phyloP scores from a whole-genome alignment of 2,113 vertebrate genomes.

The Trinectes maculatus region DNA sequence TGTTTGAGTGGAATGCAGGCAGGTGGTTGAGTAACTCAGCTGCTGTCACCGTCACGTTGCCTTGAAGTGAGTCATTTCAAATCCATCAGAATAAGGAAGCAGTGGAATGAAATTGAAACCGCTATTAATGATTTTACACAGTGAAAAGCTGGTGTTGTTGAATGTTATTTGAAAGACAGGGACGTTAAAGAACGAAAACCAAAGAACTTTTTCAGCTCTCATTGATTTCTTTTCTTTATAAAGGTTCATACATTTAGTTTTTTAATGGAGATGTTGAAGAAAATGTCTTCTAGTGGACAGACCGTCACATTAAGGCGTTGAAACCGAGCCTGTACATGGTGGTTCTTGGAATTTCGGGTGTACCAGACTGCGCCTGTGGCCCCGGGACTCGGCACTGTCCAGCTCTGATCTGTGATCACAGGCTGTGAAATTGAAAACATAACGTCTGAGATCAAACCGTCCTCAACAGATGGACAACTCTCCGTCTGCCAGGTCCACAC shows the following conservation, averaged over 20 bases:
- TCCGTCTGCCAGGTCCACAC: slow-evolving; percentile 1
- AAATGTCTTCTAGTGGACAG: too few species aligned
- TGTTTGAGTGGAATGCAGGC: slow-evolving; percentile 58
- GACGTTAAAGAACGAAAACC: too few species aligned
- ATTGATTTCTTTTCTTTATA: too few species aligned
- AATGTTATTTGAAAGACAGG: too few species aligned
- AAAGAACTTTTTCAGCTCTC: too few species aligned
- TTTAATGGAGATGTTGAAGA: too few species aligned
- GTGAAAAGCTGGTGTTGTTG: too few species aligned
- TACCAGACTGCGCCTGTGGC: background rate
- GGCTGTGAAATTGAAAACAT: slow-evolving; percentile 31
- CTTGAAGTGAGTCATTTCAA: background rate
- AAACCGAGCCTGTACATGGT: too few species aligned
- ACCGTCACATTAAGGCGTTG: too few species aligned
- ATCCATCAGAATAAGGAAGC: background rate
- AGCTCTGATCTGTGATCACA: slow-evolving; percentile 22
- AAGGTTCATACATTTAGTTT: too few species aligned
- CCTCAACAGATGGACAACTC: slow-evolving; percentile 18
- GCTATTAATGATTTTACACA: too few species aligned
- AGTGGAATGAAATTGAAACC: background rate
- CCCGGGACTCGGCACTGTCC: background rate
- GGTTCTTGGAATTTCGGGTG: too few species aligned
- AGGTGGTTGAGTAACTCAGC: background rate
- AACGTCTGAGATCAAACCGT: slow-evolving; percentile 21
- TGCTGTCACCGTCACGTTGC: background rate